Base-by-base conservation (phyloP, 2,113 vertebrate genomes). In the Alectura lathami region DNA sequence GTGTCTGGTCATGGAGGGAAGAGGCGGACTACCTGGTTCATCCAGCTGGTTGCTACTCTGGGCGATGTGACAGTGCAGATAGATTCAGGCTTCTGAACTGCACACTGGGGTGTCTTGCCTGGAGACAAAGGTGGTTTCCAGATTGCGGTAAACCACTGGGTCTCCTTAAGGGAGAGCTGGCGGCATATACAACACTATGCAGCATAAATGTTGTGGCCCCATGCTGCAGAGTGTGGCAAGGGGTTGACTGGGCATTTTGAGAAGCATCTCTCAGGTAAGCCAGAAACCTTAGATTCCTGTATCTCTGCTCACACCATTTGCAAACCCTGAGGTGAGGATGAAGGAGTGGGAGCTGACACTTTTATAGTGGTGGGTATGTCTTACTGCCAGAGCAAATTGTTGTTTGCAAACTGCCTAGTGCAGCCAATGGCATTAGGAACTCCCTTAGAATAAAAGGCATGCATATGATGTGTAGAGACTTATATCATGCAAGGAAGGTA, bases 21-120 rank as follows among this genome's bases (percentile, higher is more conserved):
- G 50, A 24, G 82, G n/a, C 0, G 0, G 68, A 20, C 18, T 70
- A 70, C 34, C 17, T 11, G 36, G 13, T 63, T 88, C 4, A 0
- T 54, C 40, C 15, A 72, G 9, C 16, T 73, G 14, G 3, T 64
- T 73, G 29, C 5, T 86, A 0, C 34, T 80, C 27, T 68, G 24
- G 13, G 21, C 91, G 17, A 26, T 51, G 8, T 51, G 26, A 50
- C 51, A 18, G 34, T 53, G 40, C 23, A 67, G 17, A 9, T 29
- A 38, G 32, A 56, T 5, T 6, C 4, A 34, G 40, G 20, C 18
- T 76, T 86, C 72, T 68, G n/a, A 73, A 86, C 26, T 54, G 23
- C 20, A 26, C 32, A 12, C 5, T 34, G n/a, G 32, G 8, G 62
- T 17, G 38, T 43, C 24, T 29, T 23, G 67, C 29, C 53, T 64